Evolutionary conservation across 1,140 invertebrate genomes (phyloP), one percentile per base, ranked within the genome.

Genomic region (Doryteuthis pealeii): DNA sequence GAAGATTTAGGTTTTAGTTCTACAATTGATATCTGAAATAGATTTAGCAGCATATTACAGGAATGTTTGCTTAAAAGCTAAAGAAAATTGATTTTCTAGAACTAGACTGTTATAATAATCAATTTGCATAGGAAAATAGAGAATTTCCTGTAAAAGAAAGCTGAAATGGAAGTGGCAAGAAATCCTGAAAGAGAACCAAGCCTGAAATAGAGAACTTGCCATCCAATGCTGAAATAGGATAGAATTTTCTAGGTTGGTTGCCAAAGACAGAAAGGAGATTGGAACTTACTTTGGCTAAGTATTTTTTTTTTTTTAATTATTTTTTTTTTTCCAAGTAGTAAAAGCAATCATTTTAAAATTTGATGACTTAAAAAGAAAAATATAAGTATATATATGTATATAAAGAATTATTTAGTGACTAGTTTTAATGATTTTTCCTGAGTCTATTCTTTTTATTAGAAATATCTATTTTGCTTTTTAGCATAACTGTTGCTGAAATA

Each of bases 11-110:
- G 5, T 58, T 62, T 54, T 58, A 58, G 33, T 65, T 62, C 33
- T 32, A 65, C 54, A 71, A 71, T 18, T 65, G 68, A 74, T 74
- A 67, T 62, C 72, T 77, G 76, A 77, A 76, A 76, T 69, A 76
- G 74, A 76, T 72, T 49, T 33, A 68, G 45, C 76, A 74, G 76
- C 58, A 77, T 49, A 49, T 12, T 49, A 49, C 45, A 49, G 45
- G 22, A 49, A 49, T 49, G 22, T 49, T 49, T 49, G 22, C 54
- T 62, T 62, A 62, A 62, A 62, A 62, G 18, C 54, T 62, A 62
- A 62, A 62, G 18, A 62, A 62, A 62, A 62, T 62, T 12, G 26
- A 40, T 40, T 40, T 40, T 40, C 35, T 40, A 40, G 35, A 40
- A 40, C 35, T 40, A 40, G 35, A 40, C 35, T 40, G 3, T 40